These are phyloP conservation scores for Taphrorychus bicolor DNA, from an alignment of 2,888 invertebrate genomes.

Conservation along the genomic window DNA sequence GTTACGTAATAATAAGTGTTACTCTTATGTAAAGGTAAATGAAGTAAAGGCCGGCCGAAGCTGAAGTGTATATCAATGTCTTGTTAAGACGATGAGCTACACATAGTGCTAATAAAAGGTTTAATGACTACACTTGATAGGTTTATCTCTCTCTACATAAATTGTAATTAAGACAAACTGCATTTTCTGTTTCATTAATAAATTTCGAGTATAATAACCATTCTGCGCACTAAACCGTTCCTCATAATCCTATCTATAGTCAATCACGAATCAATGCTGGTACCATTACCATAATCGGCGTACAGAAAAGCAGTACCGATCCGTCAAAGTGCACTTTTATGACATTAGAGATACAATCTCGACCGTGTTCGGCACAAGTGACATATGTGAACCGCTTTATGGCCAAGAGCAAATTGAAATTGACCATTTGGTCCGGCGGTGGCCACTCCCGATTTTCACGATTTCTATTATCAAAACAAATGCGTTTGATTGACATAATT, in stretches of 20 bases:
- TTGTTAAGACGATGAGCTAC: neutral
- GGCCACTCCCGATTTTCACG: neutral
- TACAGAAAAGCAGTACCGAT: neutral
- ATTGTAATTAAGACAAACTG: neutral
- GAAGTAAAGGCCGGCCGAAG: neutral
- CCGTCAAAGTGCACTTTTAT: neutral
- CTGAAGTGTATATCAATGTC: neutral
- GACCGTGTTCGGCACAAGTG: slow-evolving; percentile 1
- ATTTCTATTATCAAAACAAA: neutral
- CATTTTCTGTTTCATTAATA: no score
- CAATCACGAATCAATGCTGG: neutral
- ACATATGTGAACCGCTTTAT: neutral
- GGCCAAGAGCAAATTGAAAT: neutral
- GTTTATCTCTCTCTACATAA: no score
- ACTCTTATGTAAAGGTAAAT: neutral
- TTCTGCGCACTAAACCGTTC: neutral
- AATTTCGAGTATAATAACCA: no score
- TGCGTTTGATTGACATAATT: neutral
- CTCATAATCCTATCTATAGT: neutral
- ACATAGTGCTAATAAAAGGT: no score
- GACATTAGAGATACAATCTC: slow-evolving; percentile 4
- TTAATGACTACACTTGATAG: no score
- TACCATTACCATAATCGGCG: neutral
- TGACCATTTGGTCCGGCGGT: neutral
- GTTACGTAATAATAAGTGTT: neutral